Base-by-base conservation (phyloP, 2,797 vertebrate species). In the Cuculus canorus region DNA sequence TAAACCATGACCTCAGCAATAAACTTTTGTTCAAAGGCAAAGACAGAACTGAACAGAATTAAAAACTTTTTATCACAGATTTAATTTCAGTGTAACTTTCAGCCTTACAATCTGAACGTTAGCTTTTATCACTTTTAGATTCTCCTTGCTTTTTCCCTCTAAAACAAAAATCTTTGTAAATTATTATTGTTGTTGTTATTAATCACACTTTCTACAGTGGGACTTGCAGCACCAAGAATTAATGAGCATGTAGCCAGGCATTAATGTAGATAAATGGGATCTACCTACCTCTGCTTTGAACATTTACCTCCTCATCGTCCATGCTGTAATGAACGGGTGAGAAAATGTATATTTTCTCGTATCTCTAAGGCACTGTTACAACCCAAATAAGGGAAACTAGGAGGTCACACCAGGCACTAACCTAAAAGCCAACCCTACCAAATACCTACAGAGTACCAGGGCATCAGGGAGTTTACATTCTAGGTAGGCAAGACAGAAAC, bases 261-360 rank as follows among this genome's bases (percentile, higher is more conserved):
- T 69, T 96, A 95, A 96, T 86, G 48, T 3, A 84, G 88, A 96
- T 66, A 95, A 96, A 96, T 95, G 88, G 57, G 35, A 63, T 22
- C 80, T 69, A 88, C 19, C 27, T 78, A 43, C 19, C 17, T 57
- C 37, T 71, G 0, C 45, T 90, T 85, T 56, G 60, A 80, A 45
- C 33, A 41, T 32, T 68, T 64, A 57, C 14, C 48, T 75, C 37
- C 23, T 50, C 43, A 3, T 28, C 18, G 23, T 60, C 60, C 53
- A 17, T 2, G 3, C 35, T 68, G 69, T 57, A 91, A 83, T 23
- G 86, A 87, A 82, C 11, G 81, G 75, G 65, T 57, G 35, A 86
- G 33, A 81, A 21, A 64, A 81, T 13, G 37, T 8, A 2, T 48
- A 68, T 71, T 87, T 71, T 57, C 57, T 5, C n/a, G 32, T 35